Conservation (phyloP, 2,888 invertebrate species). For the Drosophila dives region DNA sequence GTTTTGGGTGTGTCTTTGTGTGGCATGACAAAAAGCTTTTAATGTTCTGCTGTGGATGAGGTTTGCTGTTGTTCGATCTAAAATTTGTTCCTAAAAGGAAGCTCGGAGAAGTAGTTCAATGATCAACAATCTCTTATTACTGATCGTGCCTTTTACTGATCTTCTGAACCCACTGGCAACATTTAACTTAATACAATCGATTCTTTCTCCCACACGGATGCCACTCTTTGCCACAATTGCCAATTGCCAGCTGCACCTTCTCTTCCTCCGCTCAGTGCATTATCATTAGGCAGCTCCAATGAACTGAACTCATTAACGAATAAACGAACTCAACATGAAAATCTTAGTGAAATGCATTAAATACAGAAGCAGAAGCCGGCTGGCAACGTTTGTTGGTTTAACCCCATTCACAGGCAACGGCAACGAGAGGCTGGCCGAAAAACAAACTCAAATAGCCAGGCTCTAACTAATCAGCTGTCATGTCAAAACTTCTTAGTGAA, state of each 20-base stretch:
- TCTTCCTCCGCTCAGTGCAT: slow-evolving; percentile 12
- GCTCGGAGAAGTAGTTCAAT: background rate
- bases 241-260: slow-evolving; percentile 21
- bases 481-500: slow-evolving; percentile 50
- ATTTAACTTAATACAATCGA: background rate
- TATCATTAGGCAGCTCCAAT: slow-evolving; percentile 33
- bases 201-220: slow-evolving; percentile 1
- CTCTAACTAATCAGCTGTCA: slow-evolving; percentile 71
- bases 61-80: background rate
- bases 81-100: background rate
- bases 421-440: slow-evolving; percentile 30
- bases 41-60: slow-evolving; percentile 6
- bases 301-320: slow-evolving; percentile 39
- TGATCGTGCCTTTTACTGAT: slow-evolving; percentile 9
- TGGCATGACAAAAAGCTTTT: slow-evolving; percentile 14
- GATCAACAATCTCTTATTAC: slow-evolving; percentile 3
- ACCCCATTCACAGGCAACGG: slow-evolving; percentile 64
- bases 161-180: background rate
- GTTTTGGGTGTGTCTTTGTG: slow-evolving; percentile 33
- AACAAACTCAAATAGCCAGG: slow-evolving; percentile 36
- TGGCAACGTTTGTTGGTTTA: slow-evolving; percentile 34
- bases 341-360: slow-evolving; percentile 25
- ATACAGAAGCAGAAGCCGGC: slow-evolving; percentile 2
- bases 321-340: slow-evolving; percentile 10
- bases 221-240: background rate